Base-by-base conservation (phyloP, 2,888 invertebrate genomes). In the Willowsia nigromaculata region DNA sequence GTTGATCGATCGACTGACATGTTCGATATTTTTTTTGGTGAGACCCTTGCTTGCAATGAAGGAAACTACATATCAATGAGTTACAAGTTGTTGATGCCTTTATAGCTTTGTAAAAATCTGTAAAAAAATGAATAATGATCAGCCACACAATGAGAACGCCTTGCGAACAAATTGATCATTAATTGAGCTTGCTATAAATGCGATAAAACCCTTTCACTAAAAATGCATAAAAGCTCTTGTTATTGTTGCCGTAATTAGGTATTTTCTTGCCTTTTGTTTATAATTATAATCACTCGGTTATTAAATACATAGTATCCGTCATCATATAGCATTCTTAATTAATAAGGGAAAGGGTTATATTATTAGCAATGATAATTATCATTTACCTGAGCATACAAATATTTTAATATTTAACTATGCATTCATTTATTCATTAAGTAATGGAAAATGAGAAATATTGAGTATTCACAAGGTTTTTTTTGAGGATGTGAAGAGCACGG, bases 281-380 rank as follows among this genome's bases (percentile, higher is more conserved):
- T 74, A 18, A 74, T 27, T 82, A 82, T 56, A 43, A 65, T 65
- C 82, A 82, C 78, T 25, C 25, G 50, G 22, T 37, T 76, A 30
- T 27, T 27, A 50, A 76, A 50, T 22, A 1, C n/a, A 33, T 40
- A 50, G 80, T 59, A 80, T 74, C 30, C 25, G 22, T n/a, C 37
- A 74, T 43, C n/a, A 68, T 30, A 56, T 40, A 37, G 65, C 59
- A 85, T 85, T 40, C 30, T 9, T 82, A 89, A 89, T 85, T 89
- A 89, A 89, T 89, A 82, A 89, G 40, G 59, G 74, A 71, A 83
- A 47, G 65, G 88, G 50, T 74, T 59, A 43, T 86, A 27, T 78
- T 84, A 83, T 83, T 83, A 76, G 40, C 22, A 80, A 68, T 68
- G 56, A 89, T 89, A 81, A 89, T 85, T 89, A 59, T 71, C 30